Evolutionary conservation across 2,113 vertebrate species (phyloP).

Genomic region (Morone saxatilis): DNA sequence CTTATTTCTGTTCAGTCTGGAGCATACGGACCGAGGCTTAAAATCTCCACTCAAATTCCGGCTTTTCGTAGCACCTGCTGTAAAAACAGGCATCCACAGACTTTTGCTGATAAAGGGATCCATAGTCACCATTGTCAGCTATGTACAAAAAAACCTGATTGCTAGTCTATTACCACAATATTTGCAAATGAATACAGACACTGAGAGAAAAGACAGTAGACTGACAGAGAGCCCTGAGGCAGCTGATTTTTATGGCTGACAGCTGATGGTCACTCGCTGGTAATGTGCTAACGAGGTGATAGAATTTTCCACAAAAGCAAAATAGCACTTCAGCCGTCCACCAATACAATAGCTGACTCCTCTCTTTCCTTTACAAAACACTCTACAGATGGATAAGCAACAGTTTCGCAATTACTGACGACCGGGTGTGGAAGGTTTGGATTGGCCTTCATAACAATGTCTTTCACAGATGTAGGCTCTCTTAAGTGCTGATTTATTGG

Average conservation of each 20-base stretch:
- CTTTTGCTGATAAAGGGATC: background rate
- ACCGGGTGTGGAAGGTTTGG: slow-evolving; percentile 63
- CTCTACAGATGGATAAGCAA: slow-evolving; percentile 77
- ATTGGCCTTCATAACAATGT: slow-evolving; percentile 69
- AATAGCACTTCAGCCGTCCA: slow-evolving; percentile 51
- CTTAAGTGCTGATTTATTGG: slow-evolving; percentile 81
- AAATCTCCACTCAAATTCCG: background rate
- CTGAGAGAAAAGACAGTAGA: slow-evolving; percentile 32
- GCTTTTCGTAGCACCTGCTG: slow-evolving; percentile 8
- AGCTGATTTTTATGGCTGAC: slow-evolving; percentile 59
- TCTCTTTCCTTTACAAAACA: slow-evolving; percentile 68
- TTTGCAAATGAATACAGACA: slow-evolving; percentile 65
- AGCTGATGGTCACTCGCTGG: slow-evolving; percentile 68
- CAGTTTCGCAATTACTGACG: slow-evolving; percentile 70
- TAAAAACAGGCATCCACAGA: slow-evolving; percentile 24
- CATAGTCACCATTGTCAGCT: slow-evolving; percentile 23
- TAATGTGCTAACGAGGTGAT: slow-evolving; percentile 72
- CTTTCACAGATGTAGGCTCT: slow-evolving; percentile 71
- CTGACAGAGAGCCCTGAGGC: slow-evolving; percentile 26
- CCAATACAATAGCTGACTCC: slow-evolving; percentile 48
- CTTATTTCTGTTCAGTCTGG: background rate
- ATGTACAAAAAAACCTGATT: slow-evolving; percentile 13
- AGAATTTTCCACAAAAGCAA: slow-evolving; percentile 66
- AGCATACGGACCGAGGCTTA: background rate
- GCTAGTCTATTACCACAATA: slow-evolving; percentile 44